Evolutionary conservation across 2,797 vertebrate species (phyloP), one percentile per base, ranked within the genome.

Genomic region (Rhabdomys pumilio): DNA sequence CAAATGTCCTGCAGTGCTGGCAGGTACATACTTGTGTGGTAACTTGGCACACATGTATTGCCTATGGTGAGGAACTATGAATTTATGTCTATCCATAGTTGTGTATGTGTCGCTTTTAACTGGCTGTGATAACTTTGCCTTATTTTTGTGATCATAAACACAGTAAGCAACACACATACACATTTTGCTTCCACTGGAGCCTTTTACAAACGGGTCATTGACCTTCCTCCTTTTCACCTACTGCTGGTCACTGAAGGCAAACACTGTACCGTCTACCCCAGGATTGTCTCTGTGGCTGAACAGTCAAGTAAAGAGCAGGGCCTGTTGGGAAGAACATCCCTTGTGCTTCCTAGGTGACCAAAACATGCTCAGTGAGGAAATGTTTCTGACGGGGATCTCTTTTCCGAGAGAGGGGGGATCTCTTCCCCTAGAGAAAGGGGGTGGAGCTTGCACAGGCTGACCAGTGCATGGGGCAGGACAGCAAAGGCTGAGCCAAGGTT

Each of bases 61-160:
- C 91, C 20, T 41, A n/a, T 88, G 81, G 17, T 34, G 0, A 72
- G 12, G 15, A 31, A 86, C 47, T 67, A 26, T 41, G n/a, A 73
- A 59, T 75, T 59, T 75, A 31, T 8, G 57, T 31, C 2, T 31
- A 19, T 38, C 4, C 22, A 29, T 10, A 38, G n/a, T 19, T 87
- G 84, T 29, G 84, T 72, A 1, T 7, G n/a, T 31, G 41, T 76
- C 41, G 10, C 38, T 13, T 89, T 61, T 59, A 76, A 57, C 31
- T 76, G n/a, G 17, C 55, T 75, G 31, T 89, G 34, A 26, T 41
- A 19, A 86, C n/a, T 38, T 72, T 53, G 34, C 47, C 26, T 73
- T 92, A 61, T 26, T 89, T 88, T 92, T 73, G 10, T n/a, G 59
- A 50, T 93, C 67, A 94, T 50, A 86, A 61, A 90, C 79, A 44